Percentiles rank a stretch among this genome's conserved stretches.
These are phyloP conservation scores for Mormyrops boulengeri DNA, from an alignment of 2,797 vertebrate species.

Conservation along the genomic window DNA sequence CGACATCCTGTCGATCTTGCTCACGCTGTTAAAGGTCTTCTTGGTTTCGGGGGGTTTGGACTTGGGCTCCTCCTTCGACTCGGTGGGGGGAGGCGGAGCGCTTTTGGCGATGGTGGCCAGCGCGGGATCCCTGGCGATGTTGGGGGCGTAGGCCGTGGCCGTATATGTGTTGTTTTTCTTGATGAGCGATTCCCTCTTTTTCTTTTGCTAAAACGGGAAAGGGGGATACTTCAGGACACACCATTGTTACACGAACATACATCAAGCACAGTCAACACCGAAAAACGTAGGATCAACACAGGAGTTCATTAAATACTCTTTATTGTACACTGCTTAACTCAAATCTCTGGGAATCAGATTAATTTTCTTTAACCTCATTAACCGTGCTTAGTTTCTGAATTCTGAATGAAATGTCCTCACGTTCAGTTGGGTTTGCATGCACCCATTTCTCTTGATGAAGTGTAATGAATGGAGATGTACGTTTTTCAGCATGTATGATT, in stretches of 20 bases:
- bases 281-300: not conserved
- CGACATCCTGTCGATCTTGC: slow-evolving; percentile 88
- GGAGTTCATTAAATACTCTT: not conserved
- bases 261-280: not conserved
- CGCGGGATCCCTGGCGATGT: slow-evolving; percentile 93
- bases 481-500: not conserved
- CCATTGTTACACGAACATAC: slow-evolving; percentile 37
- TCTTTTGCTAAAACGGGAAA: slow-evolving; percentile 79
- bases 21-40: slow-evolving; percentile 94
- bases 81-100: slow-evolving; percentile 87
- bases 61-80: slow-evolving; percentile 94
- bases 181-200: slow-evolving; percentile 93
- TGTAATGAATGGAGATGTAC: not conserved
- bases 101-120: slow-evolving; percentile 98
- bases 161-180: slow-evolving; percentile 99
- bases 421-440: not conserved
- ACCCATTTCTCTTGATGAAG: not conserved
- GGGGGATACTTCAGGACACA: slow-evolving; percentile 40
- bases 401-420: not conserved
- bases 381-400: not conserved
- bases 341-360: not conserved
- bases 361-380: not conserved
- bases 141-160: slow-evolving; percentile 88
- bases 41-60: slow-evolving; percentile 81
- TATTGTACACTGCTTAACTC: not conserved